Conservation (phyloP, 1,140 invertebrate genomes). For the Drosophila nigromelanica region DNA sequence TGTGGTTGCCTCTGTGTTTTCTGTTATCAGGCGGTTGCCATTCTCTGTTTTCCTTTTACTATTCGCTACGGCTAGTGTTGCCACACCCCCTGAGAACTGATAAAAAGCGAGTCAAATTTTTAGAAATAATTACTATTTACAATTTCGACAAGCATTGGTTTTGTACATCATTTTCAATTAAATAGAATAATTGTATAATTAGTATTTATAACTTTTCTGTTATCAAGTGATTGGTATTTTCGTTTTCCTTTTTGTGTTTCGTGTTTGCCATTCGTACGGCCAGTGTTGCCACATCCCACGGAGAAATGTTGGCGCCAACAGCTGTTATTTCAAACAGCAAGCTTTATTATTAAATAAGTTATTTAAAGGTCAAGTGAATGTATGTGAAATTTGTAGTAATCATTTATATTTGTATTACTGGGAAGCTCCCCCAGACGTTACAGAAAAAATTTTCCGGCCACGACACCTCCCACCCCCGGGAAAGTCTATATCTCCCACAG, state of each 20-base stretch:
- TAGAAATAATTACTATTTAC: no score
- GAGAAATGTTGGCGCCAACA: background rate
- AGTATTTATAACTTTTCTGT: no score
- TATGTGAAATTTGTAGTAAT: no score
- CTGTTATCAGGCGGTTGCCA: conserved; percentile 55
- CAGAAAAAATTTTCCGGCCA: no score
- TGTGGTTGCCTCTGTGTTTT: background rate
- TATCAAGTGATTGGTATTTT: no score
- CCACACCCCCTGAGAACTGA: background rate
- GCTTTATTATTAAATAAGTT: background rate
- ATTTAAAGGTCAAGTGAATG: conserved; percentile 1
- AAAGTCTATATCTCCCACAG: no score
- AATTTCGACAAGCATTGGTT: no score
- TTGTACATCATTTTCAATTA: background rate
- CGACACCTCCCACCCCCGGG: no score
- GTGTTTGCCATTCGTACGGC: background rate
- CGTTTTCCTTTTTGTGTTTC: background rate
- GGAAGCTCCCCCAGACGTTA: no score
- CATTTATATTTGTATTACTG: no score
- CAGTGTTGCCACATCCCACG: background rate
- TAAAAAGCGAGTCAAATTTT: no score
- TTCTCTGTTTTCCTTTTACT: conserved; percentile 30
- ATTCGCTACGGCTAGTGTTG: conserved; percentile 22
- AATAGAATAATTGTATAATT: background rate
- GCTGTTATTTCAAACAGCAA: background rate